Percentiles rank a stretch among this genome's conserved stretches.
phyloP scores from a whole-genome alignment of 2,113 vertebrate species.

The Chloropsis cyanopogon region DNA sequence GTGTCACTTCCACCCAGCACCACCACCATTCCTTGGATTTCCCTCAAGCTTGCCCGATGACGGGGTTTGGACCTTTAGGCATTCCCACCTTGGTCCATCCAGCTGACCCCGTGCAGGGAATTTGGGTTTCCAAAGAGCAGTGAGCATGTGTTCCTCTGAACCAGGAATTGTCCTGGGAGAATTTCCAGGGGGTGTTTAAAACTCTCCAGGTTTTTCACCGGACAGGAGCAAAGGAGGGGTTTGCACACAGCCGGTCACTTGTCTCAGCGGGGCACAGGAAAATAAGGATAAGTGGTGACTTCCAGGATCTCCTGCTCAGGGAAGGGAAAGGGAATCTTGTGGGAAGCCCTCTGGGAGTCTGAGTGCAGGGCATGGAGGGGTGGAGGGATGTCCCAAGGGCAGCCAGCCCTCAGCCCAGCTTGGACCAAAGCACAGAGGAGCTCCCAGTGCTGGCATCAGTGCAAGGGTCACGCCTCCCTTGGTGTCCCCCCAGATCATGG shows the following conservation, averaged over 20 bases:
- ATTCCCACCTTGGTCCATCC: neutral
- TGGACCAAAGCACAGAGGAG: neutral
- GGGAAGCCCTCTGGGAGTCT: neutral
- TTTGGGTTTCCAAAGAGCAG: neutral
- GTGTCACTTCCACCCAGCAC: neutral
- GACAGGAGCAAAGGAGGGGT: neutral
- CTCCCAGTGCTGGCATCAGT: neutral
- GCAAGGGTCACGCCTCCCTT: no score
- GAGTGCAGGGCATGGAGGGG: neutral
- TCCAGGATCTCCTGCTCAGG: neutral
- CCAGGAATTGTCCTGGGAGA: neutral
- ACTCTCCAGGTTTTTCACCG: neutral
- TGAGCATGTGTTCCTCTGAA: accelerated
- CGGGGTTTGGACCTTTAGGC: neutral
- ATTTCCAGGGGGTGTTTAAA: neutral
- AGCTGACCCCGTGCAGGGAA: neutral
- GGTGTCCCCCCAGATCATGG: neutral
- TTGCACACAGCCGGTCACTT: neutral
- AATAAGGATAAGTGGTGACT: neutral
- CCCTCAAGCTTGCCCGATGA: neutral
- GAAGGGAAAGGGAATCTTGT: neutral
- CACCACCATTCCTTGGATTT: neutral
- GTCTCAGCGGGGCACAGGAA: neutral
- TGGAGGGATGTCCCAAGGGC: neutral
- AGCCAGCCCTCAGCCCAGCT: neutral